A percentile compares a stretch with the other conserved stretches of the same genome.
Conservation (phyloP, 1,140 invertebrate species). For the Bathynomus jamesi region DNA sequence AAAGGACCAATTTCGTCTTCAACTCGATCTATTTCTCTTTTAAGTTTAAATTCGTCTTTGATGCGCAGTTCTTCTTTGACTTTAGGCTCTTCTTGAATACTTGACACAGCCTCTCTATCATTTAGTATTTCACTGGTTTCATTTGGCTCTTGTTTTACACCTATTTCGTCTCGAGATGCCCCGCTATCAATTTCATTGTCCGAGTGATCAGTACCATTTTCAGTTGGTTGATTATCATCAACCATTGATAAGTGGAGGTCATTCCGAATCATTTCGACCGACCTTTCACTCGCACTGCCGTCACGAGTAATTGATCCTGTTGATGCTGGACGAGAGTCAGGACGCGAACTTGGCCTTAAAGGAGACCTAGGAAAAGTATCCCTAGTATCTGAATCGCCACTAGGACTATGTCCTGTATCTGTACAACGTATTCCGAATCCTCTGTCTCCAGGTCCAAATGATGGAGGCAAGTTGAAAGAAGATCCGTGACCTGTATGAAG, state of each 20-base stretch:
- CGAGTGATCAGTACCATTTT: conserved; percentile 33
- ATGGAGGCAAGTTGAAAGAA: conserved; percentile 33
- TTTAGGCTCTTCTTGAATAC: conserved; percentile 24
- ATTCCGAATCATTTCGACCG: conserved; percentile 24
- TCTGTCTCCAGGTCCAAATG: conserved; percentile 35
- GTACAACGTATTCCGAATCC: conserved; percentile 22
- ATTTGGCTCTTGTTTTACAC: conserved; percentile 23
- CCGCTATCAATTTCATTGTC: conserved; percentile 30
- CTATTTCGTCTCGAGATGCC: conserved; percentile 20
- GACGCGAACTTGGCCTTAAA: conserved; percentile 26
- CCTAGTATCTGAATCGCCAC: conserved; percentile 35
- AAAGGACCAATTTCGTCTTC: conserved; percentile 13
- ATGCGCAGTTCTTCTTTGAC: conserved; percentile 36
- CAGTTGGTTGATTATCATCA: conserved; percentile 24
- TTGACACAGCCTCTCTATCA: conserved; percentile 19
- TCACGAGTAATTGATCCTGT: conserved; percentile 32
- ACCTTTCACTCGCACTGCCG: conserved; percentile 29
- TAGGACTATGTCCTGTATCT: conserved; percentile 32
- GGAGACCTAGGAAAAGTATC: conserved; percentile 35
- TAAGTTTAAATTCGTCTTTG: conserved; percentile 33
- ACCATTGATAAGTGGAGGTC: conserved; percentile 19
- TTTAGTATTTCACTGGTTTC: conserved; percentile 22
- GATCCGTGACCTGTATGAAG: conserved; percentile 30
- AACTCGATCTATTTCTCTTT: conserved; percentile 24
- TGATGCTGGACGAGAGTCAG: conserved; percentile 27